A percentile compares a stretch with the other conserved stretches of the same genome.
Conservation (phyloP, 2,797 vertebrate genomes). For the Anguilla anguilla region DNA sequence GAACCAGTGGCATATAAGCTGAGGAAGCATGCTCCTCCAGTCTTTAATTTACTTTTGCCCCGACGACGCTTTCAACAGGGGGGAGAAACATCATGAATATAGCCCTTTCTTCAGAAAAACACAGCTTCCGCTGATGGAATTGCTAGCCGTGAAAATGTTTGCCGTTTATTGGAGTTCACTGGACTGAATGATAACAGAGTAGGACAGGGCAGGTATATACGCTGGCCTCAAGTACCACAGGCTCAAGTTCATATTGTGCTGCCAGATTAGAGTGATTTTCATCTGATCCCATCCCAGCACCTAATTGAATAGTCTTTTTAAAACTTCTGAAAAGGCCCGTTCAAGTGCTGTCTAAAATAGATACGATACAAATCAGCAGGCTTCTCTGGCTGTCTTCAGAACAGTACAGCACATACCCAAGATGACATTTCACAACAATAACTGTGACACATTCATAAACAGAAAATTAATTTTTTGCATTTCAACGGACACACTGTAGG, state of each 20-base stretch:
- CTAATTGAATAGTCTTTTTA: constrained; percentile 40
- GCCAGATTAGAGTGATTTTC: constrained; percentile 20
- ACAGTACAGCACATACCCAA: constrained; percentile 35
- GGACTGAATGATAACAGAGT: background rate
- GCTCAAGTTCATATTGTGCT: background rate
- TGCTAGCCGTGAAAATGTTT: background rate
- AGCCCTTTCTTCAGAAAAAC: background rate
- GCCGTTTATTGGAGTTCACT: background rate
- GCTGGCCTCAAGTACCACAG: background rate
- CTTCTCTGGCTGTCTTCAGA: constrained; percentile 63
- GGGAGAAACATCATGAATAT: background rate
- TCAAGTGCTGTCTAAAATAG: constrained; percentile 43
- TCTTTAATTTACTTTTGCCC: background rate
- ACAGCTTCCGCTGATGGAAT: constrained; percentile 7
- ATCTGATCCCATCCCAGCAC: constrained; percentile 47
- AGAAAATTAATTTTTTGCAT: background rate
- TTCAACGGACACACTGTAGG: background rate
- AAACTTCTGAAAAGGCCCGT: too few relatives aligned
- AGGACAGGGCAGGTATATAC: background rate
- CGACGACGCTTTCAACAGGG: background rate
- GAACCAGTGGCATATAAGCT: background rate
- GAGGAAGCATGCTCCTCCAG: background rate
- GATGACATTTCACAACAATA: constrained; percentile 54
- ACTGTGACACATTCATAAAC: constrained; percentile 30
- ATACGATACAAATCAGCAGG: constrained; percentile 67